These are phyloP conservation scores for Atopsyche davidsoni DNA, from an alignment of 1,140 invertebrate species.

Conservation along the genomic window DNA sequence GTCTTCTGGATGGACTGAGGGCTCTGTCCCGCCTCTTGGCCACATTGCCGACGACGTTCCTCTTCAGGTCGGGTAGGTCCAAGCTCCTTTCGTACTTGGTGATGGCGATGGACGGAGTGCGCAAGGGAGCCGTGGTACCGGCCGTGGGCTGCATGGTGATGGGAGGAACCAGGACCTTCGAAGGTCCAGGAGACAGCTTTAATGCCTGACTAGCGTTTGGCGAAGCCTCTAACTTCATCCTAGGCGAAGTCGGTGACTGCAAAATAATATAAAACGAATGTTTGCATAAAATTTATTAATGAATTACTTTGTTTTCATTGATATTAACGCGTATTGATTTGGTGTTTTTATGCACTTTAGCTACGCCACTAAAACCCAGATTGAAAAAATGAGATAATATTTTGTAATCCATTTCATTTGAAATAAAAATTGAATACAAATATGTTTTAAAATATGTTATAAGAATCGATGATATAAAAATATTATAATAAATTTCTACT, in stretches of 20 bases:
- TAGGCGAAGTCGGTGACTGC: slow-evolving; percentile 46
- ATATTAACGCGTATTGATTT: no score
- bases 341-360: no score
- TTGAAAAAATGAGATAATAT: no score
- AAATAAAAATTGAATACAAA: no score
- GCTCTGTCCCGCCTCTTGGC: slow-evolving; percentile 47
- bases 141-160: slow-evolving; percentile 47
- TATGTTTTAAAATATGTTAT: slow-evolving; percentile 4
- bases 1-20: slow-evolving; percentile 45
- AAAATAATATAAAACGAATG: no score
- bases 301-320: no score
- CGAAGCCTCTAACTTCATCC: slow-evolving; percentile 45
- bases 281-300: no score
- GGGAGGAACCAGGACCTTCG: slow-evolving; percentile 39
- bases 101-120: slow-evolving; percentile 42
- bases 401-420: no score
- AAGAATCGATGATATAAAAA: no score
- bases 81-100: slow-evolving; percentile 46
- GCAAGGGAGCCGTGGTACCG: slow-evolving; percentile 36
- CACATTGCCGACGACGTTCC: slow-evolving; percentile 39
- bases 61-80: slow-evolving; percentile 44
- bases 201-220: slow-evolving; percentile 30
- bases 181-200: slow-evolving; percentile 15
- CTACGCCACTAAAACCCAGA: no score
- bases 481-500: background rate